Evolutionary conservation across 2,113 vertebrate species (phyloP).

Genomic region (human (Homo sapiens)): DNA sequence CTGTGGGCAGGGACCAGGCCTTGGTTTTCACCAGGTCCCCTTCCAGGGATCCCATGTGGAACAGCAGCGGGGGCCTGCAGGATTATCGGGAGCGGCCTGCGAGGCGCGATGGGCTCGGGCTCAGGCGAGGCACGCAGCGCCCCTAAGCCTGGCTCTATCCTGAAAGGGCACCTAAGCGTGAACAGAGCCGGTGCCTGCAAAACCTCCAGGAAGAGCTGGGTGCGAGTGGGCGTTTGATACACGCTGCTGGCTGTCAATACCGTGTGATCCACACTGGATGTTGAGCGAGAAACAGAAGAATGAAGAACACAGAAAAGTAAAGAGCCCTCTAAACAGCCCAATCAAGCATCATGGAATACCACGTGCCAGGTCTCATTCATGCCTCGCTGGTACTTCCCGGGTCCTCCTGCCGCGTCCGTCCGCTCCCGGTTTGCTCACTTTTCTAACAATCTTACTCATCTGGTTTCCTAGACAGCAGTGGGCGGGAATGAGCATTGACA

Average conservation of each 20-base stretch:
- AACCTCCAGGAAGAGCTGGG: neutral
- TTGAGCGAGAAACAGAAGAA: no score
- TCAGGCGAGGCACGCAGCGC: fast-evolving
- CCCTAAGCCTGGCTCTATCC: neutral
- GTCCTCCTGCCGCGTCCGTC: fast-evolving
- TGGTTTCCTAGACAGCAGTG: fast-evolving
- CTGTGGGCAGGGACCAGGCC: neutral
- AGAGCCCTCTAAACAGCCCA: fast-evolving
- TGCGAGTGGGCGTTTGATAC: fast-evolving
- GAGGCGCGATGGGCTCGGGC: no score
- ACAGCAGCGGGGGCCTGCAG: neutral
- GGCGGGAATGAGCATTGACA: neutral
- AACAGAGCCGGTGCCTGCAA: fast-evolving
- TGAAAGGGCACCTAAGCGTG: neutral
- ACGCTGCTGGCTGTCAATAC: fast-evolving
- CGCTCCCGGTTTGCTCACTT: fast-evolving
- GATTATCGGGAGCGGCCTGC: neutral
- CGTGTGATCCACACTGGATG: fast-evolving
- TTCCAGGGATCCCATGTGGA: neutral
- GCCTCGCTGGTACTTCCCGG: fast-evolving
- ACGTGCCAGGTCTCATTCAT: fast-evolving
- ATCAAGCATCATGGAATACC: fast-evolving
- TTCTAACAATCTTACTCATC: neutral
- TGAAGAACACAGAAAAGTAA: no score
- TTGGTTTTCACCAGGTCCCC: fast-evolving